Evolutionary conservation across 2,113 vertebrate genomes (phyloP).

Genomic region (Phyllostomus discolor): DNA sequence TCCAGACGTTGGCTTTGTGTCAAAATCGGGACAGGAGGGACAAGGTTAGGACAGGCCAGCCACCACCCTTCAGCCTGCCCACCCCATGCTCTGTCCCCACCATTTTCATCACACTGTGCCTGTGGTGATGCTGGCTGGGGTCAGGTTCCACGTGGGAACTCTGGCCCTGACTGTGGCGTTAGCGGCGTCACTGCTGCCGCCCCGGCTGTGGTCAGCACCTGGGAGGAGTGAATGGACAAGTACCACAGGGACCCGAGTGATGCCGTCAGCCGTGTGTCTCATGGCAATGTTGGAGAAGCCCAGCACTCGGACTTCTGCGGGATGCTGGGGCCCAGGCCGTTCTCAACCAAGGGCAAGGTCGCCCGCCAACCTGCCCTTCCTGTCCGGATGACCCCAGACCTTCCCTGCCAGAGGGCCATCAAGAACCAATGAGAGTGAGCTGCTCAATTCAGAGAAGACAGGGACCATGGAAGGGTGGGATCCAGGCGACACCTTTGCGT

Average conservation of each 20-base stretch:
- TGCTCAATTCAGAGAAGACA: no score
- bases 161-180: not conserved
- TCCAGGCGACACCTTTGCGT: no score
- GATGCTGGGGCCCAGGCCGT: not conserved
- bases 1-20: not conserved
- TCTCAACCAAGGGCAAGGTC: not conserved
- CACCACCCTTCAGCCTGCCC: not conserved
- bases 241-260: no score
- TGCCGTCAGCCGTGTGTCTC: not conserved
- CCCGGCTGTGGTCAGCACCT: no score
- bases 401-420: no score
- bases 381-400: no score
- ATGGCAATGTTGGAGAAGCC: not conserved
- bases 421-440: no score
- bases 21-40: not conserved
- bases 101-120: not conserved
- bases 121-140: not conserved
- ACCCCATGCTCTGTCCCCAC: not conserved
- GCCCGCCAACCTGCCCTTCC: accelerated
- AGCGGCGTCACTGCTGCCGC: not conserved
- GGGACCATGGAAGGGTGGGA: no score
- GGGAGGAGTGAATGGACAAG: not conserved
- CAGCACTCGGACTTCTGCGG: not conserved
- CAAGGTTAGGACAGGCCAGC: accelerated
- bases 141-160: not conserved